Conservation (phyloP, 2,888 invertebrate genomes). For the Melieria picta region DNA sequence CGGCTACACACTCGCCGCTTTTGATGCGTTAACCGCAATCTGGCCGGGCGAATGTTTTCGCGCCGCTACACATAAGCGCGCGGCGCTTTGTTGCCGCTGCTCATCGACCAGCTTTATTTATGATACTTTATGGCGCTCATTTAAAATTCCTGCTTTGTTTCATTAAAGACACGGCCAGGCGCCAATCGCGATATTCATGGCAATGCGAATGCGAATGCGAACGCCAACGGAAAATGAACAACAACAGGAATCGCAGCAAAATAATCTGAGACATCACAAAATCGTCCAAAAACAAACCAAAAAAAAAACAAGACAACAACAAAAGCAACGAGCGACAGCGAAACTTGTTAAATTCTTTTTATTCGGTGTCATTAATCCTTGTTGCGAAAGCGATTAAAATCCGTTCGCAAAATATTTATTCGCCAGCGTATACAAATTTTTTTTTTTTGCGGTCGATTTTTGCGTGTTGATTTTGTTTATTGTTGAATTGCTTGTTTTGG, state of each 20-base stretch:
- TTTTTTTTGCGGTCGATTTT: background rate
- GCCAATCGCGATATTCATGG: conserved; percentile 36
- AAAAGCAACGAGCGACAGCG: background rate
- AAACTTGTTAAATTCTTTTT: conserved; percentile 31
- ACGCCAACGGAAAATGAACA: background rate
- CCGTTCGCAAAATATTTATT: background rate
- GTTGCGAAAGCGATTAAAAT: conserved; percentile 36
- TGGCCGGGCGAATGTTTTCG: background rate
- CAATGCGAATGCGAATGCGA: background rate
- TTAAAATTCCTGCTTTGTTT: conserved; percentile 62
- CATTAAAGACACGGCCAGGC: conserved; percentile 48
- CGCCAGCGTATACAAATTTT: no score
- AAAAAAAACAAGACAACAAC: conserved; percentile 5
- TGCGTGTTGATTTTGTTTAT: no score
- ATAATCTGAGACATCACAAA: background rate
- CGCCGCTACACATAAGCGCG: background rate
- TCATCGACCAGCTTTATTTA: conserved; percentile 48
- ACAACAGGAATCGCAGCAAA: background rate
- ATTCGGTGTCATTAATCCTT: conserved; percentile 39
- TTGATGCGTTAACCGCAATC: conserved; percentile 39
- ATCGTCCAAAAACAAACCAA: background rate
- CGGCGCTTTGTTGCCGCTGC: background rate
- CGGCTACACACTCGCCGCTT: conserved; percentile 36
- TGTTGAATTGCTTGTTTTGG: no score
- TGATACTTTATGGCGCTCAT: conserved; percentile 62